Evolutionary conservation across 2,797 vertebrate species (phyloP).

Genomic region (Buceros bicornis): DNA sequence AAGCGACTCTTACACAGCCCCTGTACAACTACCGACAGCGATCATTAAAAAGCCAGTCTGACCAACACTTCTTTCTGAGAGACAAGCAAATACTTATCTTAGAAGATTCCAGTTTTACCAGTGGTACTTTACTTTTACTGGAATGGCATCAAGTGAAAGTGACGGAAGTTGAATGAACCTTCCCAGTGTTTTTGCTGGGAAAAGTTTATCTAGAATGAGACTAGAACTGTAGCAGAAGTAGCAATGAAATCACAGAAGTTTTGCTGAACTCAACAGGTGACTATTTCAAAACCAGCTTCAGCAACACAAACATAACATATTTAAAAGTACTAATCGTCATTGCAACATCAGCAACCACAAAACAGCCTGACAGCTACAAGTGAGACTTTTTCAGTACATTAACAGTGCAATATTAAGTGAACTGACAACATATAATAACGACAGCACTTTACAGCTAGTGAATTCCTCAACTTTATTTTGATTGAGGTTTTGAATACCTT

Average conservation of each 20-base stretch:
- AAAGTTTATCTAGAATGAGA: neutral
- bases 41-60: neutral
- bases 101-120: neutral
- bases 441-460: neutral
- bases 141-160: neutral
- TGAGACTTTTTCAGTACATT: neutral
- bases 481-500: neutral
- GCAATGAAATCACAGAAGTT: neutral
- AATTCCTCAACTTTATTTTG: neutral
- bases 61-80: neutral
- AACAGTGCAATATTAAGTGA: neutral
- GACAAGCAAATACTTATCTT: neutral
- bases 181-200: neutral
- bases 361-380: neutral
- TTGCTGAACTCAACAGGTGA: neutral
- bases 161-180: neutral
- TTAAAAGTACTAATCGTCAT: slow-evolving; percentile 8
- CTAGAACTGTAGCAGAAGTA: neutral
- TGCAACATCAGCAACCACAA: slow-evolving; percentile 7
- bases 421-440: neutral
- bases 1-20: neutral
- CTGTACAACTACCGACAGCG: neutral
- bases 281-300: neutral
- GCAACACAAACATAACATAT: neutral
- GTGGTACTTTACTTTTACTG: neutral